These are phyloP conservation scores for Rhyacophila evoluta DNA, from an alignment of 2,888 invertebrate species.

Conservation along the genomic window DNA sequence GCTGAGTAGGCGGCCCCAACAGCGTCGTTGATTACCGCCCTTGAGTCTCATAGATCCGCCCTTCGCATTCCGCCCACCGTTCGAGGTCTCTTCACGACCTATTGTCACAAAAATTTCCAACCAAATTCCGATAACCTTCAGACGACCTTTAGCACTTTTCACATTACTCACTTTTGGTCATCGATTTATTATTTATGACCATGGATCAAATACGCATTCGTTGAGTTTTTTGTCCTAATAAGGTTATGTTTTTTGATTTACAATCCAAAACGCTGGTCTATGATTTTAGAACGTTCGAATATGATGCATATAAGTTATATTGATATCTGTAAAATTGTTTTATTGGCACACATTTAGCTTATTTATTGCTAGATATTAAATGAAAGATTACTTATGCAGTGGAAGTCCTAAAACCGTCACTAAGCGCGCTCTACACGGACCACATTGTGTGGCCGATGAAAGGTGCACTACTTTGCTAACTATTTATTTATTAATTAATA, in stretches of 20 bases:
- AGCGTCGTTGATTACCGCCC: conserved; percentile 42
- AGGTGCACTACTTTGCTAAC: no score
- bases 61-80: not conserved
- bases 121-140: not conserved
- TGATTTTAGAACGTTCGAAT: no score
- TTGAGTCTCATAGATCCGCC: conserved; percentile 38
- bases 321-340: no score
- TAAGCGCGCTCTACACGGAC: no score
- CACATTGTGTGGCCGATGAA: no score
- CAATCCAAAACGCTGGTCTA: no score
- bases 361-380: no score
- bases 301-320: no score
- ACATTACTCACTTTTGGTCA: not conserved
- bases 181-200: not conserved
- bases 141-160: not conserved
- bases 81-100: conserved; percentile 26
- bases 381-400: no score
- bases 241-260: not conserved
- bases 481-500: no score
- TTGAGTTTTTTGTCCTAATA: not conserved
- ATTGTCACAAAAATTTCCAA: conserved; percentile 6
- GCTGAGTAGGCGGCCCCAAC: conserved; percentile 51
- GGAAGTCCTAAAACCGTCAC: no score
- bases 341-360: no score
- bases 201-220: not conserved